phyloP scores from a whole-genome alignment of 1,140 invertebrate genomes.

The Tribolium castaneum region DNA sequence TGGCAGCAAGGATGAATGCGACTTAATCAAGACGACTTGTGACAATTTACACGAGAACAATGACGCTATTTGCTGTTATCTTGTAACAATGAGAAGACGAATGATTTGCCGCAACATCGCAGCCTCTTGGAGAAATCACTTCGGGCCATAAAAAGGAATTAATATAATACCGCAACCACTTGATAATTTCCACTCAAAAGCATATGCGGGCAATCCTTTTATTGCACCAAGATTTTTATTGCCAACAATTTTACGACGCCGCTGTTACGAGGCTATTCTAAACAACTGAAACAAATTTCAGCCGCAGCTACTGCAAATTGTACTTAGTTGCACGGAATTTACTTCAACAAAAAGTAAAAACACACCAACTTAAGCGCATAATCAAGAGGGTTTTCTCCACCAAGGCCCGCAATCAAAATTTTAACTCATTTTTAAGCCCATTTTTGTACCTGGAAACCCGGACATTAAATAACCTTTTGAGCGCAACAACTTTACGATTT shows the following conservation, averaged over 20 bases:
- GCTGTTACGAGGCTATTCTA: not conserved
- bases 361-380: no score
- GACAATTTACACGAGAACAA: constrained; percentile 9
- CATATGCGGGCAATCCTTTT: not conserved
- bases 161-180: not conserved
- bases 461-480: not conserved
- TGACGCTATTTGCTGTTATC: constrained; percentile 6
- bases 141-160: not conserved
- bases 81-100: constrained; percentile 15
- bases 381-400: no score
- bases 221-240: not conserved
- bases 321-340: not conserved
- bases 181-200: not conserved
- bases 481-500: not conserved
- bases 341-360: no score
- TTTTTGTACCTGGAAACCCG: no score
- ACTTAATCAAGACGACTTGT: constrained; percentile 2
- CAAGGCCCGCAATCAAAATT: no score
- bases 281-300: not conserved
- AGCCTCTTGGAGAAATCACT: not conserved
- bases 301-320: not conserved
- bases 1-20: not conserved
- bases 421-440: no score
- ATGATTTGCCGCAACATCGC: not conserved
- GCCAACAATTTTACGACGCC: not conserved